Evolutionary conservation across 2,113 vertebrate species (phyloP).

Genomic region (Myrmophylax atrothorax): DNA sequence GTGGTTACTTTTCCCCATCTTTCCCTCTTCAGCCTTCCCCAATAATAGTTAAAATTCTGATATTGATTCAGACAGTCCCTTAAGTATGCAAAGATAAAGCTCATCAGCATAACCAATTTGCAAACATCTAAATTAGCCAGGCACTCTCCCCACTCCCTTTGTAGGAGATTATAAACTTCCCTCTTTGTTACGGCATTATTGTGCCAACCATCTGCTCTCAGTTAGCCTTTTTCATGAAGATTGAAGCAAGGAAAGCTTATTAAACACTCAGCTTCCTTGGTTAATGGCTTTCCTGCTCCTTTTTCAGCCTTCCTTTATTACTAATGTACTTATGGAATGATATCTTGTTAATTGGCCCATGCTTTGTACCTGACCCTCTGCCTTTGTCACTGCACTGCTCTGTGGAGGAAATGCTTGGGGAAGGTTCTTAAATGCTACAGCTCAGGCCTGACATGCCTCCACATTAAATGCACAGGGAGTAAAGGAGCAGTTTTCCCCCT

Average conservation of each 20-base stretch:
- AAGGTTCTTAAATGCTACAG: neutral
- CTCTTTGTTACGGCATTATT: conserved; percentile 43
- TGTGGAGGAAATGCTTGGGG: neutral
- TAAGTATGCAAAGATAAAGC: conserved; percentile 34
- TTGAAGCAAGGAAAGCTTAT: conserved; percentile 24
- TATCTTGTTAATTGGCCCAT: neutral
- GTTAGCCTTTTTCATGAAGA: conserved; percentile 47
- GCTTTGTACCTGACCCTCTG: neutral
- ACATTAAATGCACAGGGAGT: accelerated
- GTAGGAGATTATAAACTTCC: conserved; percentile 38
- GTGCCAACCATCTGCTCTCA: conserved; percentile 54
- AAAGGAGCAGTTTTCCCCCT: neutral
- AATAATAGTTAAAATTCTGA: neutral
- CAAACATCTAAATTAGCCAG: conserved; percentile 46
- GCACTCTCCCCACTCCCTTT: conserved; percentile 11
- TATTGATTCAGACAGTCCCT: neutral
- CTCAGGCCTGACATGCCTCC: neutral
- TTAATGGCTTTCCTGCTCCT: conserved; percentile 7
- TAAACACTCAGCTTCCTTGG: conserved; percentile 35
- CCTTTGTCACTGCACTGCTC: neutral
- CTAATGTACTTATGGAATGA: neutral
- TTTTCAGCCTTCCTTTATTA: neutral
- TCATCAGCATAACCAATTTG: conserved; percentile 57
- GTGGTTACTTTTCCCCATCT: accelerated
- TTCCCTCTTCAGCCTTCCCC: neutral